Base-by-base conservation (phyloP, 2,113 vertebrate genomes). In the Limanda limanda region DNA sequence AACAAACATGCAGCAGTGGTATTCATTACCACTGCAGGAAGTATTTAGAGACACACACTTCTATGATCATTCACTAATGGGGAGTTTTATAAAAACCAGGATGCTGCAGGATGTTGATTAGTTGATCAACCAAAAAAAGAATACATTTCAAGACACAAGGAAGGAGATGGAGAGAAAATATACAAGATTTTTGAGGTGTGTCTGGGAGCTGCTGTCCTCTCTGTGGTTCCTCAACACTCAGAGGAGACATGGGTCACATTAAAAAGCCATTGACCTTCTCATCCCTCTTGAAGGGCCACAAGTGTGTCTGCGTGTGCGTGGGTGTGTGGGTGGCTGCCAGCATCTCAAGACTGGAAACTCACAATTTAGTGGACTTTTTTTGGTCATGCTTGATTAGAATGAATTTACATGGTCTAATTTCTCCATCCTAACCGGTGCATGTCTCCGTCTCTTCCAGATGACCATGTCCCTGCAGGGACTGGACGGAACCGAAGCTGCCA, bases 391-490 rank as follows among this genome's bases (percentile, higher is more conserved):
- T 27, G 27, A 52, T 80, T 55, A 14, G 40, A 70, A 62, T 40
- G 58, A 72, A 21, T 68, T 45, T 5, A 1, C 10, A 13, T 71
- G 8, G 6, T 54, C 3, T 56, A 1, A 47, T 55, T 24, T 23
- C 47, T 78, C 40, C 67, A 15, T 57, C 2, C 23, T 65, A 69
- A 67, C 57, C 8, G 2, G 55, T 71, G 23, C 42, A 0, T 31
- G 2, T 72, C 21, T 79, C 12, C 82, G 9, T 62, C 35, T 87
- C 58, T 25, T 51, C 54, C 75, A 94, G 90, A 93, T 93, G 89
- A 93, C 91, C 47, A 93, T 92, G 78, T 92, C 91, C 62, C 79
- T 94, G 85, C 86, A 76, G 64, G 88, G 74, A 18, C 75, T 86
- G 78, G 83, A 86, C 20, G 73, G 75, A 40, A 87, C 85, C 3